Conservation (phyloP, 2,113 vertebrate species). For the western clawed frog (Xenopus tropicalis) region UCB_Xtro_10.0 CM004443.2:70503001-70503500, state of each 20-base stretch:
- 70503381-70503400: conserved; percentile 35
- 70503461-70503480: not conserved
- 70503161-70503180: too few species aligned
- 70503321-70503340: conserved; percentile 22
- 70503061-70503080: too few species aligned
- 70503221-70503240: not conserved
- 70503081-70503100: too few species aligned
- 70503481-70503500: too few species aligned
- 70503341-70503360: conserved; percentile 41
- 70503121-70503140: too few species aligned
- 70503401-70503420: conserved; percentile 21
- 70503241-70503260: conserved; percentile 6
- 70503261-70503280: not conserved
- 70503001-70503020: too few species aligned
- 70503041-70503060: too few species aligned
- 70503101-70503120: too few species aligned
- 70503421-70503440: conserved; percentile 30
- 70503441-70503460: conserved; percentile 4
- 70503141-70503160: too few species aligned
- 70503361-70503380: conserved; percentile 27
- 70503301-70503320: conserved; percentile 14
- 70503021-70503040: too few species aligned
- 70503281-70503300: not conserved
- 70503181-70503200: too few species aligned
- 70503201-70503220: too few species aligned